Evolutionary conservation across 1,140 invertebrate species (phyloP).

Genomic region (Chlorops oryzae): DNA sequence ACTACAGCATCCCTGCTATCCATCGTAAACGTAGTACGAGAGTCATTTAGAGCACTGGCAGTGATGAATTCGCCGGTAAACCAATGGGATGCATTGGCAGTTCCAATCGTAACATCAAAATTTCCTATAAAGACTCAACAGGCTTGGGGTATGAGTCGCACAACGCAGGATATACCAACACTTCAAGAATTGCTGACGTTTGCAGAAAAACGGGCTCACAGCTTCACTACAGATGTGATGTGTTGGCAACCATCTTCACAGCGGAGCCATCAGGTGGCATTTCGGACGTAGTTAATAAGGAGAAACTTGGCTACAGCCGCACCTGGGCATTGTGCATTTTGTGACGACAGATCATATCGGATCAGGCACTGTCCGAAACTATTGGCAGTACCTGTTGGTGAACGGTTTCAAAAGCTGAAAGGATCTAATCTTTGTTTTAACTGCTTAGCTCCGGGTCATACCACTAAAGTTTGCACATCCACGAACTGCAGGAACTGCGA

Average conservation of each 20-base stretch:
- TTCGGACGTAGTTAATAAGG: no score
- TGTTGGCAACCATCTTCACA: background rate
- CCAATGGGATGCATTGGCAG: constrained; percentile 1
- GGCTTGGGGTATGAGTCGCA: background rate
- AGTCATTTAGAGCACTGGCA: background rate
- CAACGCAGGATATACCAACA: background rate
- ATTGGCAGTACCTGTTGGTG: background rate
- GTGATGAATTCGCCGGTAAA: background rate
- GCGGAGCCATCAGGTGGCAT: no score
- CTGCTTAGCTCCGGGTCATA: background rate
- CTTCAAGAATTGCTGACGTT: background rate
- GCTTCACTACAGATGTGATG: background rate
- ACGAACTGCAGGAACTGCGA: background rate
- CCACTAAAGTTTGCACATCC: background rate
- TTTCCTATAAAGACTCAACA: background rate
- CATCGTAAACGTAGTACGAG: background rate
- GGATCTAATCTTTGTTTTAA: background rate
- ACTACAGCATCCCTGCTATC: background rate
- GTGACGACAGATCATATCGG: no score
- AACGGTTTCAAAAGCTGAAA: background rate
- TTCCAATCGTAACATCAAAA: background rate
- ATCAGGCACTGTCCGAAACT: no score
- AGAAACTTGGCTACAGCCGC: no score
- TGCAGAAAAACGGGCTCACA: background rate
- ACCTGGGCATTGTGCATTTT: no score